A percentile compares a stretch with the other conserved stretches of the same genome.
These are phyloP conservation scores for Temnothorax ravouxi DNA, from an alignment of 2,888 invertebrate genomes.

Conservation along the genomic window DNA sequence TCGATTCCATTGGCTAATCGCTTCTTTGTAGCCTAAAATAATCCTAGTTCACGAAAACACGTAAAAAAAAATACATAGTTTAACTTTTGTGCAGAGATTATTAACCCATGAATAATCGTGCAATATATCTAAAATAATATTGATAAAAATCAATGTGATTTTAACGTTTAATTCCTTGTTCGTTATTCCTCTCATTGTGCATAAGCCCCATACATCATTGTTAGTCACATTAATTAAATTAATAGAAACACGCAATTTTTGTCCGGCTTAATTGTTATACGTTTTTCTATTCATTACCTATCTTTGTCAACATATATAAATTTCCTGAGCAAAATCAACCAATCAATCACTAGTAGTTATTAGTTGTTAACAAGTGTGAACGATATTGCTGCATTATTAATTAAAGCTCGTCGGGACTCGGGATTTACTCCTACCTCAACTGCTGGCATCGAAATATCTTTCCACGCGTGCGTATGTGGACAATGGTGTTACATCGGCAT, in stretches of 20 bases:
- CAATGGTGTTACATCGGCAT: conserved; percentile 25
- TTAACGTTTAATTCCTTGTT: not conserved
- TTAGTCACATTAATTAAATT: not conserved
- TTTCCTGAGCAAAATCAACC: not conserved
- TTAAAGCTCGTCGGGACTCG: not conserved
- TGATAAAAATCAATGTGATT: not conserved
- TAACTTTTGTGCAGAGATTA: not conserved
- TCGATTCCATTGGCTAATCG: conserved; percentile 31
- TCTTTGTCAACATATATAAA: not conserved
- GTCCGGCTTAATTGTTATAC: not conserved
- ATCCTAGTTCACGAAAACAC: conserved; percentile 13
- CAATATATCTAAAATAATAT: not conserved
- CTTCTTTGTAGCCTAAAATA: conserved; percentile 26
- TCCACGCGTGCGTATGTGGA: not conserved
- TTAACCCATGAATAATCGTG: not conserved
- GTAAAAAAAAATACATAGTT: not conserved
- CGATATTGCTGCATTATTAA: conserved; percentile 24
- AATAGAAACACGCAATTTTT: not conserved
- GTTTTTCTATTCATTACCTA: not conserved
- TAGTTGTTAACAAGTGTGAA: not conserved
- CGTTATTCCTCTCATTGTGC: too few species aligned
- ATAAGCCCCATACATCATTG: not conserved
- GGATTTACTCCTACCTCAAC: not conserved
- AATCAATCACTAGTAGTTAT: conserved; percentile 7
- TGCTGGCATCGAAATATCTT: conserved; percentile 26